Percentiles rank a stretch among this genome's conserved stretches.
Evolutionary conservation across 2,797 vertebrate genomes (phyloP).

Genomic region (Kryptopterus vitreolus): DNA sequence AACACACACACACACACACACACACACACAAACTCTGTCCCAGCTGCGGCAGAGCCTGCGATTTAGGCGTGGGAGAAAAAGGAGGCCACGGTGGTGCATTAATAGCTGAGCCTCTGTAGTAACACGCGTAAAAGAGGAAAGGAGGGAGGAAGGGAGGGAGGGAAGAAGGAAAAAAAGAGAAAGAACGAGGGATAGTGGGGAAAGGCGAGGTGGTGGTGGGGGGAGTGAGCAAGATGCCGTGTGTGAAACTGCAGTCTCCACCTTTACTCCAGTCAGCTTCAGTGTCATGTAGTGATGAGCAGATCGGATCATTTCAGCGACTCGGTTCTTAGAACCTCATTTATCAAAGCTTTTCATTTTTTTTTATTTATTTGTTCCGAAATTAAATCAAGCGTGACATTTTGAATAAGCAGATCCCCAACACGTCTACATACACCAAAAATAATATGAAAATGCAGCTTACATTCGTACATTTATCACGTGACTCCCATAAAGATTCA

Average conservation of each 20-base stretch:
- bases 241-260: neutral
- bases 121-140: constrained; percentile 38
- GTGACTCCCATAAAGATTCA: too few species aligned
- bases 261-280: neutral
- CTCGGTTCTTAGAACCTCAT: too few species aligned
- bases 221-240: neutral
- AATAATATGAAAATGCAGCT: too few species aligned
- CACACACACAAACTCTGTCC: constrained; percentile 27
- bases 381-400: too few species aligned
- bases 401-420: too few species aligned
- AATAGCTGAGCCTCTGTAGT: constrained; percentile 55
- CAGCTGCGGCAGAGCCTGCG: constrained; percentile 50
- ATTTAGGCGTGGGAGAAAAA: constrained; percentile 54
- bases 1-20: constrained; percentile 5
- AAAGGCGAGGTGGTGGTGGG: constrained; percentile 26
- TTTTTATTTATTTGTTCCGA: too few species aligned
- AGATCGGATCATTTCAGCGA: too few species aligned
- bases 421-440: too few species aligned
- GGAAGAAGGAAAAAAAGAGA: constrained; percentile 39
- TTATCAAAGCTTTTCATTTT: too few species aligned
- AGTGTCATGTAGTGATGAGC: too few species aligned
- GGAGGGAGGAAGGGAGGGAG: constrained; percentile 27
- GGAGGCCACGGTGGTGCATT: constrained; percentile 58
- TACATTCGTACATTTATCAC: too few species aligned
- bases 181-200: constrained; percentile 38